These are phyloP conservation scores for Chlorops oryzae DNA, from an alignment of 1,140 invertebrate genomes.

Conservation along the genomic window DNA sequence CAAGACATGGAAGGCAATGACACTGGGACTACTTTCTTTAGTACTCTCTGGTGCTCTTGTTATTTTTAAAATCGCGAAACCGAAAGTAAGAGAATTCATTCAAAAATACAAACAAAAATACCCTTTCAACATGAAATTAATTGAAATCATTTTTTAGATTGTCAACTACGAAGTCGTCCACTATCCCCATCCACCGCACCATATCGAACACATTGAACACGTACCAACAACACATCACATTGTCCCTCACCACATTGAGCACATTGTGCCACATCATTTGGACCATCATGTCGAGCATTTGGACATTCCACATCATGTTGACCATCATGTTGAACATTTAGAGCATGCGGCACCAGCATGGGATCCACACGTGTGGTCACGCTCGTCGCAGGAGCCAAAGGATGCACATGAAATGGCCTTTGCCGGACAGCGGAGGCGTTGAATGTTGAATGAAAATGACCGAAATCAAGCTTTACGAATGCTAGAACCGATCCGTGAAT, in stretches of 20 bases:
- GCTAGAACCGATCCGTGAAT: no score
- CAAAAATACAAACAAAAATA: not conserved
- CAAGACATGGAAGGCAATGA: conserved; percentile 82
- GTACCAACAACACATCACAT: conserved; percentile 35
- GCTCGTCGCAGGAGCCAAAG: conserved; percentile 42
- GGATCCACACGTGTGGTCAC: conserved; percentile 51
- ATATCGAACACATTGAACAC: conserved; percentile 54
- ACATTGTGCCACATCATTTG: conserved; percentile 56
- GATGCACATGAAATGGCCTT: conserved; percentile 62
- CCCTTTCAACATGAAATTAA: not conserved
- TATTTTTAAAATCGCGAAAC: conserved; percentile 78
- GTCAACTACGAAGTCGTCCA: conserved; percentile 78
- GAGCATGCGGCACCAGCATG: conserved; percentile 54
- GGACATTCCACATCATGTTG: conserved; percentile 29
- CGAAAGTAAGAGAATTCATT: conserved; percentile 54
- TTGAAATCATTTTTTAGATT: conserved; percentile 33
- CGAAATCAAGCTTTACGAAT: no score
- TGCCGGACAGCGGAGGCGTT: conserved; percentile 51
- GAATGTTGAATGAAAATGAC: no score
- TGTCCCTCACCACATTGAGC: conserved; percentile 47
- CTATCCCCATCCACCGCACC: conserved; percentile 60
- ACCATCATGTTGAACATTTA: conserved; percentile 43
- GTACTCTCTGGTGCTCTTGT: conserved; percentile 73
- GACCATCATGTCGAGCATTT: conserved; percentile 42
- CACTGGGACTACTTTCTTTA: conserved; percentile 73